Evolutionary conservation across 1,140 invertebrate genomes (phyloP).

Genomic region (Drosophila sucinea): DNA sequence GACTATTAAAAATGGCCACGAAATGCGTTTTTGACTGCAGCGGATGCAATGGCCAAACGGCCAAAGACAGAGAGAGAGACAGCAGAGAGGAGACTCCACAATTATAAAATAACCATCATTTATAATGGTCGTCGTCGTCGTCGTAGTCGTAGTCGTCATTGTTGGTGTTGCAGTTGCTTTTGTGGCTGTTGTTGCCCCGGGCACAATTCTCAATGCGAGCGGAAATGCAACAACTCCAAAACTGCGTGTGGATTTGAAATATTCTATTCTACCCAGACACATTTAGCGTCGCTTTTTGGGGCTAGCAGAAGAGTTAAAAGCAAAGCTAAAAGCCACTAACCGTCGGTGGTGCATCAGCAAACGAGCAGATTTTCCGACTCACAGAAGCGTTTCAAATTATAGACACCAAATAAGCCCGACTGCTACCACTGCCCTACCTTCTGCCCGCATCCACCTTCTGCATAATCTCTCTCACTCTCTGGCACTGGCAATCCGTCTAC

Average conservation of each 20-base stretch:
- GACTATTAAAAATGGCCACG: slow-evolving; percentile 67
- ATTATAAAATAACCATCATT: slow-evolving; percentile 82
- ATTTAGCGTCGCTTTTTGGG: slow-evolving; percentile 78
- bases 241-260: slow-evolving; percentile 77
- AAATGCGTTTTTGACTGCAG: slow-evolving; percentile 77
- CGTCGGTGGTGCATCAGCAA: slow-evolving; percentile 17
- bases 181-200: slow-evolving; percentile 22
- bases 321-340: slow-evolving; percentile 13
- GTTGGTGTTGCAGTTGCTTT: neutral
- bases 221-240: slow-evolving; percentile 69
- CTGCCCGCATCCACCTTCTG: neutral
- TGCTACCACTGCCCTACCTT: slow-evolving; percentile 34
- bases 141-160: slow-evolving; percentile 9
- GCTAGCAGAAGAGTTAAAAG: slow-evolving; percentile 40
- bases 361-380: slow-evolving; percentile 72
- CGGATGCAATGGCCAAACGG: slow-evolving; percentile 61
- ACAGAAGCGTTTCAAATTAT: slow-evolving; percentile 82
- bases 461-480: slow-evolving; percentile 14
- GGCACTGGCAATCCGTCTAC: neutral
- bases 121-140: slow-evolving; percentile 62
- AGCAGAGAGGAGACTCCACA: slow-evolving; percentile 51
- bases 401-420: slow-evolving; percentile 79
- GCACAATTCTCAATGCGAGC: slow-evolving; percentile 61
- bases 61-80: slow-evolving; percentile 16
- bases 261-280: slow-evolving; percentile 57